Conservation (phyloP, 2,113 vertebrate species). For the Apteryx mantelli region DNA sequence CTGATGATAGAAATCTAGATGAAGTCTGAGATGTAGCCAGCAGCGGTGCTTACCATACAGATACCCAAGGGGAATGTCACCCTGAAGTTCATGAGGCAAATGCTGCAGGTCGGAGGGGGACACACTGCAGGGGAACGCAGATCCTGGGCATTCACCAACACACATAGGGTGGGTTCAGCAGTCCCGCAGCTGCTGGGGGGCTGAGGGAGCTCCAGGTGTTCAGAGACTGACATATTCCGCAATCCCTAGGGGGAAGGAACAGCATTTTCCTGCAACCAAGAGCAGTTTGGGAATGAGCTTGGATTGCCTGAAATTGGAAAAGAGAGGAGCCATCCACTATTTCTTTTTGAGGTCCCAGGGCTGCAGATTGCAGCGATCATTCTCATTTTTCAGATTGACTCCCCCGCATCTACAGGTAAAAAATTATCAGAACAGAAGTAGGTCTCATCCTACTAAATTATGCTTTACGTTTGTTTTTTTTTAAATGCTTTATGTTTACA, state of each 20-base stretch:
- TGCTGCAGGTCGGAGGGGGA: neutral
- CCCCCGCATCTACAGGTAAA: neutral
- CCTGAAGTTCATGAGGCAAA: neutral
- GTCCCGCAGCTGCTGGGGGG: neutral
- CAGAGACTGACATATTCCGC: neutral
- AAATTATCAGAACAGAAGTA: neutral
- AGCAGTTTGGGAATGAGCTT: neutral
- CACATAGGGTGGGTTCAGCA: neutral
- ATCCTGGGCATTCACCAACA: neutral
- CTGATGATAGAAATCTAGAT: neutral
- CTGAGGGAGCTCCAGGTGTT: neutral
- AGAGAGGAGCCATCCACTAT: neutral
- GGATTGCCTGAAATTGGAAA: neutral
- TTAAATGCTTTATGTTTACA: neutral
- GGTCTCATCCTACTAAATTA: neutral
- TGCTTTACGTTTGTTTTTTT: neutral
- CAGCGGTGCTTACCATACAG: accelerated
- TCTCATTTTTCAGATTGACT: neutral
- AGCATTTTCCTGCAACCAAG: neutral
- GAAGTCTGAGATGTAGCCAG: neutral
- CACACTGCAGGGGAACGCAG: accelerated
- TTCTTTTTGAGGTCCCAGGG: neutral
- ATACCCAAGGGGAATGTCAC: neutral
- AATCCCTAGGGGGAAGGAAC: neutral
- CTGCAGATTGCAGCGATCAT: neutral